A percentile compares a stretch with the other conserved stretches of the same genome.
Evolutionary conservation across 2,113 vertebrate genomes (phyloP).

Genomic region (Tychaedon coryphoeus): DNA sequence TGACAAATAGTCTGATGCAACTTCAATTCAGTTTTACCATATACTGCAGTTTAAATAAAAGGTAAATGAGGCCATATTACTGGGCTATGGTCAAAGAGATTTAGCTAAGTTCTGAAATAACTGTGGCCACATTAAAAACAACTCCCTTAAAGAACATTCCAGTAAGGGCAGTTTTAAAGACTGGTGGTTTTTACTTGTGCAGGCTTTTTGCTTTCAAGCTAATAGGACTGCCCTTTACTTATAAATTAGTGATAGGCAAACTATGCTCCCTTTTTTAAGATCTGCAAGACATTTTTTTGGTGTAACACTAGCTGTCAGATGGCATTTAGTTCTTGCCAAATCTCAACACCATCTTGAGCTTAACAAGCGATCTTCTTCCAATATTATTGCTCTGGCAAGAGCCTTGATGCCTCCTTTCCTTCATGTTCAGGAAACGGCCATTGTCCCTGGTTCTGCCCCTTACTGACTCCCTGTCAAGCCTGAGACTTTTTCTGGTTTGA

Average conservation of each 20-base stretch:
- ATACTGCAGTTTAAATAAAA: neutral
- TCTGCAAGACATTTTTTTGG: neutral
- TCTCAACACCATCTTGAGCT: neutral
- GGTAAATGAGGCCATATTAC: neutral
- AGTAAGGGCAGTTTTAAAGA: neutral
- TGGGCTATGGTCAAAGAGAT: neutral
- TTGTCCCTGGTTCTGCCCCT: neutral
- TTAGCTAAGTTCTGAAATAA: neutral
- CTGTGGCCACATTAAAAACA: neutral
- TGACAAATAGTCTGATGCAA: constrained; percentile 5
- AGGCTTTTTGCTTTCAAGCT: neutral
- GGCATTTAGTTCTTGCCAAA: neutral
- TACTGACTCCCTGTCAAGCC: neutral
- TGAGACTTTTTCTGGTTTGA: neutral
- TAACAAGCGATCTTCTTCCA: neutral
- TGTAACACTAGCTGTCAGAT: neutral
- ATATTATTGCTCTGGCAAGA: neutral
- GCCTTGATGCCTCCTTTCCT: neutral
- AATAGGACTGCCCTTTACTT: neutral
- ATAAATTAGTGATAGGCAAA: neutral
- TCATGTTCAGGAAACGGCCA: neutral
- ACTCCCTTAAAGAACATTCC: neutral
- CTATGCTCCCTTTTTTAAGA: neutral
- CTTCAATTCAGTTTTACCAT: neutral
- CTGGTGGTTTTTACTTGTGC: neutral